These are phyloP conservation scores for Manis javanica DNA, from an alignment of 2,797 vertebrate species.

Conservation along the genomic window DNA sequence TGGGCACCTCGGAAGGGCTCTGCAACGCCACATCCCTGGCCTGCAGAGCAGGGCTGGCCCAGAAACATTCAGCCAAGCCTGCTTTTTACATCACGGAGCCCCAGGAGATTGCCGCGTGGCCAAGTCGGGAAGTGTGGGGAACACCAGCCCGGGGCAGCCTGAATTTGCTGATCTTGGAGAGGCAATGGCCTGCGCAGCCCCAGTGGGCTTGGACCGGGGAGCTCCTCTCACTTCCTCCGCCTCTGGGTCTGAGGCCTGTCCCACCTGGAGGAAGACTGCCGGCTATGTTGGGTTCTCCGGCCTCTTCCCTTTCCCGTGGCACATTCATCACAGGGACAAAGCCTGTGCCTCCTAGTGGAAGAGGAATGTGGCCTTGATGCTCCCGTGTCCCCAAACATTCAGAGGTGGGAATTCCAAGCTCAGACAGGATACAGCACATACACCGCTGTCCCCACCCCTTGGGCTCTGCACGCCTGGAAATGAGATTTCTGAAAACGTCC, in stretches of 20 bases:
- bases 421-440: fast-evolving
- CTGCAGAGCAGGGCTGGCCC: fast-evolving
- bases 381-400: fast-evolving
- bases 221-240: not conserved
- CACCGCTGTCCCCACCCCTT: not conserved
- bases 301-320: fast-evolving
- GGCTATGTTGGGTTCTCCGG: fast-evolving
- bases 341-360: fast-evolving
- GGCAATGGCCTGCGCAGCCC: fast-evolving
- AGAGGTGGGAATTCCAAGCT: not conserved
- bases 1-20: fast-evolving
- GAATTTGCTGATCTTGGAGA: not conserved
- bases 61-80: not conserved
- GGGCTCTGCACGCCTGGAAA: not conserved
- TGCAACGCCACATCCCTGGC: fast-evolving
- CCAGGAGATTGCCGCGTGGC: not conserved
- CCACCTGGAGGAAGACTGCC: not conserved
- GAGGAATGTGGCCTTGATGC: fast-evolving
- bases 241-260: fast-evolving
- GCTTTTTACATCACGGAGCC: fast-evolving
- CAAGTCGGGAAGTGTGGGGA: fast-evolving
- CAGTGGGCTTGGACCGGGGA: fast-evolving
- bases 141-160: fast-evolving
- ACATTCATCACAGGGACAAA: fast-evolving
- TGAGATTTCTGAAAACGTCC: constrained; percentile 34